These are phyloP conservation scores for Glaucomys volans DNA, from an alignment of 2,113 vertebrate species.

Conservation along the genomic window DNA sequence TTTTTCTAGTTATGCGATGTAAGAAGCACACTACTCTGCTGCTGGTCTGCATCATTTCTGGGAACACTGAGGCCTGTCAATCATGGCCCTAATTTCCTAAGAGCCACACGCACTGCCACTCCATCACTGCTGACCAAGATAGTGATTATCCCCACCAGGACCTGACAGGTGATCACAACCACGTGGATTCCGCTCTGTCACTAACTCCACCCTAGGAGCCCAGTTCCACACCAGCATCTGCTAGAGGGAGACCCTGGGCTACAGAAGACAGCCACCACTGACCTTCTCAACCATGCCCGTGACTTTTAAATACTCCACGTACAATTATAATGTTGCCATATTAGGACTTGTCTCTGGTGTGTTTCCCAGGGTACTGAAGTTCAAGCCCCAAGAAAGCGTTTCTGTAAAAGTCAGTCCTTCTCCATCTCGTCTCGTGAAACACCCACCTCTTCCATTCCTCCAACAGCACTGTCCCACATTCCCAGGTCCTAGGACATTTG, in stretches of 20 bases:
- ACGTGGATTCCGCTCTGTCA: not conserved
- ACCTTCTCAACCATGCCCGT: not conserved
- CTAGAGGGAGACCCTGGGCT: not conserved
- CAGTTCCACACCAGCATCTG: not conserved
- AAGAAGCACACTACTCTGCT: not conserved
- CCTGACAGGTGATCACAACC: not conserved
- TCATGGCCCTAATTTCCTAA: rapidly evolving
- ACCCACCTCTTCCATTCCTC: rapidly evolving
- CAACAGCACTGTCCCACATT: not conserved
- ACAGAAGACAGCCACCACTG: not conserved
- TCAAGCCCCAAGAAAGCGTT: not conserved
- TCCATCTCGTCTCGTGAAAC: rapidly evolving
- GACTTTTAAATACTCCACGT: too few relatives aligned
- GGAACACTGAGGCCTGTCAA: not conserved
- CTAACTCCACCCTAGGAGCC: not conserved
- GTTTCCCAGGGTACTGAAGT: not conserved
- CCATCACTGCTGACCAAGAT: not conserved
- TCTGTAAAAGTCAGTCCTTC: not conserved
- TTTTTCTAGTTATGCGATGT: not conserved
- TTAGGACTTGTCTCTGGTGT: not conserved
- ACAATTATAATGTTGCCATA: too few relatives aligned
- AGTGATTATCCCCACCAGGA: not conserved
- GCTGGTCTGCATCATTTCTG: not conserved
- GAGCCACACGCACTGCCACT: not conserved
- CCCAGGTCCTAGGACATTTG: not conserved